Evolutionary conservation across 2,797 vertebrate species (phyloP), one percentile per base, ranked within the genome.

Genomic region (Falco rusticolus): DNA sequence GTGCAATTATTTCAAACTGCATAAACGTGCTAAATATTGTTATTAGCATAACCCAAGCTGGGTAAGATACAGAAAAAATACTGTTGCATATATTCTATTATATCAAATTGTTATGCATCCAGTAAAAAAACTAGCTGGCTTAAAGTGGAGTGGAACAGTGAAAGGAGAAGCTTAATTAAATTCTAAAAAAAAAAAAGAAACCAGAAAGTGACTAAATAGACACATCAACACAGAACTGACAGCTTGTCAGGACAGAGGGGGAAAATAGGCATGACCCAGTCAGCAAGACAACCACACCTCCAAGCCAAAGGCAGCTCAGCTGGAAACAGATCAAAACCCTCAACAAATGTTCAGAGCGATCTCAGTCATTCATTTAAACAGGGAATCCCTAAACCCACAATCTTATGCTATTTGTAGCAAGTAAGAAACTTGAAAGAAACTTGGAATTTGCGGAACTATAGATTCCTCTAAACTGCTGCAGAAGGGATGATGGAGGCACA

Each of bases 311-410:
- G 21, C 25, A 60, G 48, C 74, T 94, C 71, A n/a, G 16, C 70
- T 90, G 81, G 72, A 94, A 96, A 91, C 2, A 89, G 71, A 89
- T 37, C 50, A 96, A 95, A 96, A 68, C 33, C 53, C n/a, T 72
- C 50, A 88, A 26, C 26, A 82, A 96, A 79, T 11, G 20, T 53
- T 94, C 79, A 86, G 77, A 74, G 31, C 15, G 47, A 87, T 54
- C 61, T 22, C 85, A 76, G 47, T 19, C 47, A 34, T 68, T 92
- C 37, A 76, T 9, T 94, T 91, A 90, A 91, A 91, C 0, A 41
- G 57, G 22, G 51, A 92, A 94, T 84, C 88, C 64, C 63, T 66
- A 85, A 95, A 95, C 59, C 60, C n/a, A 80, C n/a, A 84, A 65
- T 82, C 45, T 94, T 77, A 48, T 81, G 19, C 25, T 61, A 14